Conservation (phyloP, 2,888 invertebrate species). For the Selenia dentaria region DNA sequence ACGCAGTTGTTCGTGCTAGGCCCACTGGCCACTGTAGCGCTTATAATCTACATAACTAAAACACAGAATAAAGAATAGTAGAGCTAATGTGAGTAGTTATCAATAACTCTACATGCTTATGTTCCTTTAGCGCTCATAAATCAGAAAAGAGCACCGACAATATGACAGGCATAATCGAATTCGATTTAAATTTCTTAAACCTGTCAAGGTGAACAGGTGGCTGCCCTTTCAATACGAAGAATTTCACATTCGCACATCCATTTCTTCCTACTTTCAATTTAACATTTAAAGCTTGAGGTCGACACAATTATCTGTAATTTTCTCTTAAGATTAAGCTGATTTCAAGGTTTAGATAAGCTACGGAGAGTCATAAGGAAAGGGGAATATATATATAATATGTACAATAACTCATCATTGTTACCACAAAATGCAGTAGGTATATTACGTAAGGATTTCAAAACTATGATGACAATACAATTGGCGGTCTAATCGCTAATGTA, state of each 20-base stretch:
- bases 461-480: too few species aligned
- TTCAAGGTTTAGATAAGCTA: background rate
- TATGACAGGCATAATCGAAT: slow-evolving; percentile 6
- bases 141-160: slow-evolving; percentile 5
- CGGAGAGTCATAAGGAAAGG: background rate
- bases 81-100: too few species aligned
- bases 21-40: too few species aligned
- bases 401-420: too few species aligned
- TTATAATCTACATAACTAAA: too few species aligned
- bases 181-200: slow-evolving; percentile 1
- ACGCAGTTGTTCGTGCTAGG: too few species aligned
- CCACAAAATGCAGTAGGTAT: too few species aligned
- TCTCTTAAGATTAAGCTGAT: background rate
- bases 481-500: too few species aligned
- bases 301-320: slow-evolving; percentile 5
- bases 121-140: background rate
- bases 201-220: slow-evolving; percentile 11
- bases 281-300: slow-evolving; percentile 18
- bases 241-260: slow-evolving; percentile 12
- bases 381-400: background rate
- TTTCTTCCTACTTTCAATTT: slow-evolving; percentile 30
- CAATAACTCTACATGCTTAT: too few species aligned
- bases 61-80: too few species aligned
- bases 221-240: slow-evolving; percentile 10
- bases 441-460: too few species aligned